Percentiles rank a stretch among this genome's conserved stretches.
Conservation (phyloP, 2,888 invertebrate genomes). For the Diachrysia chrysitis region DNA sequence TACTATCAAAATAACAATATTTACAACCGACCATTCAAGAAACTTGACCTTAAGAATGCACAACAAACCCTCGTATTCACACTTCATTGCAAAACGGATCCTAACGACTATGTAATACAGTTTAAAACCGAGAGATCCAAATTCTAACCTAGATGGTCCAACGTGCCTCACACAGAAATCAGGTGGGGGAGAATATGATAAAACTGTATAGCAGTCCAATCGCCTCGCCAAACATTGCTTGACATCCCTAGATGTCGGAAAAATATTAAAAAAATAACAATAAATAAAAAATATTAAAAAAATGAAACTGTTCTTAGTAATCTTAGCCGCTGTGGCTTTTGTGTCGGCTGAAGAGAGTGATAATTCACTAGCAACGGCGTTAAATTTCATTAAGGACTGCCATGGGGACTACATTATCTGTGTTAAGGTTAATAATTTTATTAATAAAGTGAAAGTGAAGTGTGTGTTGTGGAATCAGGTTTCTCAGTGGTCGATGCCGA, state of each 20-base stretch:
- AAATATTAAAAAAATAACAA: slow-evolving; percentile 63
- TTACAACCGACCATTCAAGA: slow-evolving; percentile 44
- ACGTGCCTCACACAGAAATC: slow-evolving; percentile 67
- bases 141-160: slow-evolving; percentile 79
- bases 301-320: slow-evolving; percentile 77
- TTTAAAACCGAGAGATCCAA: slow-evolving; percentile 74
- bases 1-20: slow-evolving; percentile 45
- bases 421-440: slow-evolving; percentile 91
- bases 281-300: slow-evolving; percentile 64
- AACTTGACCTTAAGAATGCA: slow-evolving; percentile 56
- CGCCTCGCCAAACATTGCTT: slow-evolving; percentile 81
- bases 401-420: slow-evolving; percentile 91
- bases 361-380: slow-evolving; percentile 90
- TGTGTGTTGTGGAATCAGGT: slow-evolving; percentile 59
- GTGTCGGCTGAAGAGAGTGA: slow-evolving; percentile 84
- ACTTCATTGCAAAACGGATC: slow-evolving; percentile 26
- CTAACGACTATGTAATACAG: slow-evolving; percentile 58
- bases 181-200: slow-evolving; percentile 83
- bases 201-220: slow-evolving; percentile 81
- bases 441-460: slow-evolving; percentile 83
- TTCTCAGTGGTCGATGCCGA: slow-evolving; percentile 44
- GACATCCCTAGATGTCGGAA: slow-evolving; percentile 84
- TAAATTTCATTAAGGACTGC: slow-evolving; percentile 92
- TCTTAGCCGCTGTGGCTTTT: slow-evolving; percentile 80
- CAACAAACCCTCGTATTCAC: slow-evolving; percentile 50